Percentiles rank a stretch among this genome's conserved stretches.
phyloP scores from a whole-genome alignment of 2,113 vertebrate genomes.

The Patagioenas fasciata region DNA sequence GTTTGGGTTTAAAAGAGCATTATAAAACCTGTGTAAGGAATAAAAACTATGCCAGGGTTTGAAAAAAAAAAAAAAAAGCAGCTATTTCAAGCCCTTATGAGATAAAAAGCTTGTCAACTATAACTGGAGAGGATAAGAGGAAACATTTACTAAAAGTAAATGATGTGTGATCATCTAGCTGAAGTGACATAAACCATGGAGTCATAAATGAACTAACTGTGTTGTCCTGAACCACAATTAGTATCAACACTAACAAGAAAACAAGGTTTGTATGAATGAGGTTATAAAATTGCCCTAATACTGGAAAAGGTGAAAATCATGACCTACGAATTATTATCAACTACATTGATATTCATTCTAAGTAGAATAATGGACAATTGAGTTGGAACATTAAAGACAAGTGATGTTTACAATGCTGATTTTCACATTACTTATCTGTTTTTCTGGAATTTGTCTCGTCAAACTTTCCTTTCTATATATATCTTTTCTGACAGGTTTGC shows the following conservation, averaged over 20 bases:
- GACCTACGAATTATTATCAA: not conserved
- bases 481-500: not conserved
- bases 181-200: not conserved
- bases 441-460: not conserved
- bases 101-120: not conserved
- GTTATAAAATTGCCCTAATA: not conserved
- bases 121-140: not conserved
- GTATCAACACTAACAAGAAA: not conserved
- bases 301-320: not conserved
- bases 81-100: not conserved
- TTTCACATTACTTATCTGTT: not conserved
- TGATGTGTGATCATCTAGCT: not conserved
- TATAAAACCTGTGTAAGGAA: not conserved
- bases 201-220: not conserved
- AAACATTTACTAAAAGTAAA: not conserved
- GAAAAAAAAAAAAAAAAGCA: not conserved
- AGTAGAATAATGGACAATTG: not conserved
- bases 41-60: not conserved
- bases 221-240: not conserved
- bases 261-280: not conserved
- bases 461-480: not conserved
- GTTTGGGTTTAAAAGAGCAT: not conserved
- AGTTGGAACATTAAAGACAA: not conserved
- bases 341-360: not conserved
- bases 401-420: not conserved